Conservation (phyloP, 2,113 vertebrate genomes). For the Rhynchomys soricoides region DNA sequence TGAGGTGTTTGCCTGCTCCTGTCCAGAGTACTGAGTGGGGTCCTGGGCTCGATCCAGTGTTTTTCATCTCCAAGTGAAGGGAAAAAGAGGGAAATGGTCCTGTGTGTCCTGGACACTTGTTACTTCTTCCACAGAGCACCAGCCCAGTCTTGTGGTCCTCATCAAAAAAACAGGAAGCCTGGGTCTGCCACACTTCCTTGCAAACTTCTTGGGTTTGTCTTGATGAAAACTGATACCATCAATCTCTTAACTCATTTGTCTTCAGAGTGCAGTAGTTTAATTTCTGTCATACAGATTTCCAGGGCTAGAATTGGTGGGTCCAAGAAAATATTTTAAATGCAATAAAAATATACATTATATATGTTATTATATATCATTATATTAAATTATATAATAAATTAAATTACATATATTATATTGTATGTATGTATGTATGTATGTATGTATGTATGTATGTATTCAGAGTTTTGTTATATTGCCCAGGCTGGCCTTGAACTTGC, state of each 20-base stretch:
- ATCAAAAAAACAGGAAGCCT: neutral
- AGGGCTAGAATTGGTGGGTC: neutral
- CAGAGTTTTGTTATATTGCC: neutral
- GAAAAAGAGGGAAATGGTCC: too few species aligned
- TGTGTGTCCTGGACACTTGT: neutral
- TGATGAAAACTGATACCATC: neutral
- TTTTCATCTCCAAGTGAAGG: neutral
- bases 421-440: neutral
- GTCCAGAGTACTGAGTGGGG: neutral
- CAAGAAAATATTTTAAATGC: neutral
- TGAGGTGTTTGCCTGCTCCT: neutral
- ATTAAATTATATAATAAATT: too few species aligned
- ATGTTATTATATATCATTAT: too few species aligned
- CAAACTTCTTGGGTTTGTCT: neutral
- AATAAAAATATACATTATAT: too few species aligned
- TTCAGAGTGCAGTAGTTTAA: neutral
- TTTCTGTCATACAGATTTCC: neutral
- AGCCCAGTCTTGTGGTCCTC: neutral
- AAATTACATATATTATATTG: too few species aligned
- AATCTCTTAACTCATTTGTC: neutral
- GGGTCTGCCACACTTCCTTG: neutral
- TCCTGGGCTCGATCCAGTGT: fast-evolving
- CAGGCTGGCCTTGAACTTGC: neutral
- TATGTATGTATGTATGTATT: neutral
- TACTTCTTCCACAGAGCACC: neutral